Conservation (phyloP, 37 sponge, comb jelly and placozoan genomes). For the Chondrilla cf. caribensis region DNA sequence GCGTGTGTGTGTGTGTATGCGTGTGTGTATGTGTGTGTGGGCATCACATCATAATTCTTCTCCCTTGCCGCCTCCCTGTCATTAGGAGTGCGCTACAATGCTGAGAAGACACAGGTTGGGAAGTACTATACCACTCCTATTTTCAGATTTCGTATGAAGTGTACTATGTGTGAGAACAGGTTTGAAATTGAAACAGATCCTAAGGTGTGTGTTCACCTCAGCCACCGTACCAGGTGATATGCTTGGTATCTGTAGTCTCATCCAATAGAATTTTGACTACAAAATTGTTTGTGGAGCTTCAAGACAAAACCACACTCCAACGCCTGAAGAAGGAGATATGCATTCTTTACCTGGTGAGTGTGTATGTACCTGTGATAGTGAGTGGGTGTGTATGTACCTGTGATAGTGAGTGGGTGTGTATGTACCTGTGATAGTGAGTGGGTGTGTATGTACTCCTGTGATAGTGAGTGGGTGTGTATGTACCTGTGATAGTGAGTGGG, state of each 20-base stretch:
- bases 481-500: too few relatives aligned
- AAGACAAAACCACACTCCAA: conserved; percentile 76
- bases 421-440: too few relatives aligned
- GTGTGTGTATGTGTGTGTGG: neutral
- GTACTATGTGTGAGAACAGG: conserved; percentile 95
- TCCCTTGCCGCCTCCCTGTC: too few relatives aligned
- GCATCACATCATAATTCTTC: neutral
- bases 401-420: too few relatives aligned
- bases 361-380: too few relatives aligned
- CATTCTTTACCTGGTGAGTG: neutral
- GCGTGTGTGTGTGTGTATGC: neutral
- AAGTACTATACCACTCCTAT: conserved; percentile 96
- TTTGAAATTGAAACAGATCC: conserved; percentile 99
- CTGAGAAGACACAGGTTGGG: conserved; percentile 91
- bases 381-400: too few relatives aligned
- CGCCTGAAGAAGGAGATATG: conserved; percentile 79
- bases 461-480: too few relatives aligned
- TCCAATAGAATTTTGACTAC: conserved; percentile 82
- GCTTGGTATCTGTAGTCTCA: neutral
- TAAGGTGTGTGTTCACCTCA: conserved; percentile 52
- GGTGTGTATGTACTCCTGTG: too few relatives aligned
- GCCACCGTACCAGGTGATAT: neutral
- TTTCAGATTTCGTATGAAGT: conserved; percentile 99
- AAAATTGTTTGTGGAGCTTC: conserved; percentile 84
- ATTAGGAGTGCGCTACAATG: conserved; percentile 96